Base-by-base conservation (phyloP, 2,113 vertebrate genomes). In the Recurvirostra avosetta region DNA sequence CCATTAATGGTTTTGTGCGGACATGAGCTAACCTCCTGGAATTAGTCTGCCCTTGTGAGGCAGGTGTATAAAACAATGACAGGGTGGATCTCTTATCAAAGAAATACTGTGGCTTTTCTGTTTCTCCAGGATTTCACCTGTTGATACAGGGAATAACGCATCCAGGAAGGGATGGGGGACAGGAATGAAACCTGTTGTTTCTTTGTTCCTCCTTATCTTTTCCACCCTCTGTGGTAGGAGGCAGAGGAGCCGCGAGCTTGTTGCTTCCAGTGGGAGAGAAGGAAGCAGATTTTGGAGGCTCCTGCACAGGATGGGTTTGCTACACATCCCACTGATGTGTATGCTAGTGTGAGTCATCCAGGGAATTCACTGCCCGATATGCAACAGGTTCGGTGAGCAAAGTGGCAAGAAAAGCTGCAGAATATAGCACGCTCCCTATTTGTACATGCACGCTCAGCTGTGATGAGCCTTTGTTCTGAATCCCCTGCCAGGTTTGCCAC, bases 371-470 rank as follows among this genome's bases (percentile, higher is more conserved):
- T 16, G 2, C 67, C 45, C 71, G 41, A 32, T 4, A 2, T 0
- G 21, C 50, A 66, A 12, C 65, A 71, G 78, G 56, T 21, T 52
- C 18, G 5, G 82, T 4, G 77, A 59, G 67, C 26, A 4, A 26
- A 38, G 67, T 1, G n/a, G n/a, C 43, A 26, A 19, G 53, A 21
- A 63, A 55, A 23, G 52, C 52, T 22, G 22, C 68, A 58, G 63
- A 65, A 19, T 6, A 18, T 8, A 15, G 59, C 59, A 50, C 6
- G 12, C 49, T 50, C 49, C 11, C 26, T 12, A 0, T 27, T 38
- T 5, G 0, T 3, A 2, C 6, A 0, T 9, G 5, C 21, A 0
- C 2, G 26, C 70, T 59, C 43, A 26, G 81, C 56, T 45, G 29
- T 8, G 34, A 15, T 1, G 26, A 72, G 67, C 52, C 27, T 32